Percentiles rank a stretch among this genome's conserved stretches.
Evolutionary conservation across 2,888 invertebrate genomes (phyloP).

Genomic region (Stomorhina lunata): DNA sequence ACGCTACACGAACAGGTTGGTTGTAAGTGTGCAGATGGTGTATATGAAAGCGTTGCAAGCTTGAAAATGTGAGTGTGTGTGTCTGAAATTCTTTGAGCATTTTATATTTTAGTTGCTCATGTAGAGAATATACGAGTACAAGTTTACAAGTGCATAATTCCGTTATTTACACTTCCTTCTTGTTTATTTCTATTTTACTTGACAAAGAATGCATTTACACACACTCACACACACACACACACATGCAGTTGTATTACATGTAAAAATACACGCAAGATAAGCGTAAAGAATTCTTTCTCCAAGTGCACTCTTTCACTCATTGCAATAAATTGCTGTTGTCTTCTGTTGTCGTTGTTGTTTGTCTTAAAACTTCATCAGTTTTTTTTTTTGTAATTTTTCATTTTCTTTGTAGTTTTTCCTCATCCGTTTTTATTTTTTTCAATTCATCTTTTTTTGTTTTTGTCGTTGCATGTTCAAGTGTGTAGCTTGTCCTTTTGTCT

Average conservation of each 20-base stretch:
- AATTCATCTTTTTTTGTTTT: background rate
- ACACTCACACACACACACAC: background rate
- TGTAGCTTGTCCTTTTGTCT: slow-evolving; percentile 2
- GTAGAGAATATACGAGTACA: background rate
- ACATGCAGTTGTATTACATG: background rate
- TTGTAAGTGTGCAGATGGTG: background rate
- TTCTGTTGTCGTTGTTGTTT: slow-evolving; percentile 17
- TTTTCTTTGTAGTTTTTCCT: background rate
- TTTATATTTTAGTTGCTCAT: background rate
- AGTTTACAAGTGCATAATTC: slow-evolving; percentile 53
- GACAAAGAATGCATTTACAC: slow-evolving; percentile 31
- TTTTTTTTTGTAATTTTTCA: slow-evolving; percentile 4
- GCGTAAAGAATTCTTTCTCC: slow-evolving; percentile 20
- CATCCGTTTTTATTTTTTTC: background rate
- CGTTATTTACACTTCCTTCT: slow-evolving; percentile 54
- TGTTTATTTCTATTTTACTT: slow-evolving; percentile 16
- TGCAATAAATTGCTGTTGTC: slow-evolving; percentile 44
- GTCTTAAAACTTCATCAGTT: slow-evolving; percentile 25
- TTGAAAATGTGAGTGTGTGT: background rate
- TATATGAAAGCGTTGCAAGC: background rate
- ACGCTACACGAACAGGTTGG: background rate
- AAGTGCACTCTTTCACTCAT: slow-evolving; percentile 44
- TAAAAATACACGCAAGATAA: background rate
- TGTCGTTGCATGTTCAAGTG: background rate
- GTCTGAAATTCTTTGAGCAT: background rate